Evolutionary conservation across 1,140 invertebrate species (phyloP).

Genomic region (Odontomachus brunneus): DNA sequence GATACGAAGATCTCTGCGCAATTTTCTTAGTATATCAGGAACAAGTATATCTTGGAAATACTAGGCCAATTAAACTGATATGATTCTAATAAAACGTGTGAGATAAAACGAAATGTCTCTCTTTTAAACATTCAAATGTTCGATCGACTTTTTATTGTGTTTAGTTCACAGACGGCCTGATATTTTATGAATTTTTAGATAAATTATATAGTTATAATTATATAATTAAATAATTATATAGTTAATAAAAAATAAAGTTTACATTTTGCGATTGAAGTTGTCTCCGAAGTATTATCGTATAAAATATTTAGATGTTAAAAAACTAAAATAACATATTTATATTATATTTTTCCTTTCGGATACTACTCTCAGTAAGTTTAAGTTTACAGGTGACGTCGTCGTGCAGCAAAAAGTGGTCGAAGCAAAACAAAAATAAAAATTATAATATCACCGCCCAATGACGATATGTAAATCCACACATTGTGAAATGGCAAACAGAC

Average conservation of each 20-base stretch:
- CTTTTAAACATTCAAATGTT: slow-evolving; percentile 61
- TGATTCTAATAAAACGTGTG: not conserved
- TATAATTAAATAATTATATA: too few species aligned
- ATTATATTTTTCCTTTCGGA: slow-evolving; percentile 25
- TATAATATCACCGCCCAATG: not conserved
- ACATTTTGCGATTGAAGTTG: not conserved
- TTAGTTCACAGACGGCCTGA: slow-evolving; percentile 1
- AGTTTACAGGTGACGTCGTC: slow-evolving; percentile 64
- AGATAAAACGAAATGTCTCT: not conserved
- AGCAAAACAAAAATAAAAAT: not conserved
- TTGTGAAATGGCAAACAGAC: slow-evolving; percentile 31
- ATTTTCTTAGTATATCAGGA: slow-evolving; percentile 42
- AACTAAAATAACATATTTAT: slow-evolving; percentile 7
- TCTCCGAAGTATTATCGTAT: not conserved
- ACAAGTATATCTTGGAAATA: not conserved
- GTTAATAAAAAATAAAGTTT: not conserved
- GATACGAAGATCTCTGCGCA: slow-evolving; percentile 4
- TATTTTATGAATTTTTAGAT: slow-evolving; percentile 14
- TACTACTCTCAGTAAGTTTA: slow-evolving; percentile 64
- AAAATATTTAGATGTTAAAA: not conserved
- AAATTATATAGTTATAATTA: too few species aligned
- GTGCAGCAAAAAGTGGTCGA: not conserved
- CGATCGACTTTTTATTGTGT: slow-evolving; percentile 1
- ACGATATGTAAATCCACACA: slow-evolving; percentile 2
- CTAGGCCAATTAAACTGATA: not conserved